Percentiles rank a stretch among this genome's conserved stretches.
phyloP scores from a whole-genome alignment of 2,888 invertebrate genomes.

The Phytoseiulus persimilis region DNA sequence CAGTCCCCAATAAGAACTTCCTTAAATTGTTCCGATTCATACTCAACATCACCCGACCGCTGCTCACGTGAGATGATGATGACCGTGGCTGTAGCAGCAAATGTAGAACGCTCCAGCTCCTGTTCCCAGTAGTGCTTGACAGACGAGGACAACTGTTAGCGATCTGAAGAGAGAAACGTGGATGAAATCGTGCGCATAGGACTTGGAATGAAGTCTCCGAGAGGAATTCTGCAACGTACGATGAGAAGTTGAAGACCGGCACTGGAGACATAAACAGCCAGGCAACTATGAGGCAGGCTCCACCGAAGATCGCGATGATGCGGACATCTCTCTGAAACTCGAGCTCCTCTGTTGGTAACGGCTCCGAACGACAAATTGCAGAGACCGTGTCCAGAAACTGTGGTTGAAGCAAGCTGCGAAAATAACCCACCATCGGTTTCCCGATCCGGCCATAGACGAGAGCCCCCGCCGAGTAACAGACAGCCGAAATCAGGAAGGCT shows the following conservation, averaged over 20 bases:
- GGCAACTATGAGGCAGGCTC: background rate
- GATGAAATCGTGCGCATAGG: background rate
- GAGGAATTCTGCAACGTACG: background rate
- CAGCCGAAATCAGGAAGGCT: conserved; percentile 11
- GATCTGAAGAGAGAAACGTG: background rate
- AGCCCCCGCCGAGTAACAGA: conserved; percentile 6
- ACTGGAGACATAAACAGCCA: conserved; percentile 7
- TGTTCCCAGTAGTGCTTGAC: background rate
- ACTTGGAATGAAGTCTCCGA: background rate
- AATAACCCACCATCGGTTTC: background rate
- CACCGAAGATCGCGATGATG: conserved; percentile 16
- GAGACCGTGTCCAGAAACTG: too few species aligned
- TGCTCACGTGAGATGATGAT: conserved; percentile 24
- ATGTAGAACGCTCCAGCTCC: conserved; percentile 26
- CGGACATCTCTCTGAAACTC: conserved; percentile 32
- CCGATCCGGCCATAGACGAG: background rate
- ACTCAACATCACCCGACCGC: background rate
- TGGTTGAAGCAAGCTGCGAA: too few species aligned
- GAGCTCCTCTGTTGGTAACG: background rate
- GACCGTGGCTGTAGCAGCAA: conserved; percentile 21
- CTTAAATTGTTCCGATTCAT: background rate
- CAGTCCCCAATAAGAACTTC: background rate
- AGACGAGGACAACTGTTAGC: background rate
- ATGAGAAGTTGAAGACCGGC: conserved; percentile 9
- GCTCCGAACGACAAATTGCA: too few species aligned